Conservation (phyloP, 1,140 invertebrate genomes). For the Megathymus violae region DNA sequence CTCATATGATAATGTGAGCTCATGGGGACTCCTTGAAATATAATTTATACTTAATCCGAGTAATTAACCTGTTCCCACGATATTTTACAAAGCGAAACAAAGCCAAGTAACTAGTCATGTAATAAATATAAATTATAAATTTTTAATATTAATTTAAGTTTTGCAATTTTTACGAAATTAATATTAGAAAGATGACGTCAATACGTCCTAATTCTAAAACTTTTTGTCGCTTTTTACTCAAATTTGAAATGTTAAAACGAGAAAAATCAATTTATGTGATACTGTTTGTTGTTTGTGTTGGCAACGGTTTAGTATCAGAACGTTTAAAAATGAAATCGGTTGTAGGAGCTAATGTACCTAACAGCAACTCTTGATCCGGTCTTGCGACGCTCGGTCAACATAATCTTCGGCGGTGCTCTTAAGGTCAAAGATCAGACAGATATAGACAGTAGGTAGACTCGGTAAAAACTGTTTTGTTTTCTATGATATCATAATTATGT, state of each 20-base stretch:
- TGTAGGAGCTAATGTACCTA: constrained; percentile 52
- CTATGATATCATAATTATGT: too few relatives aligned
- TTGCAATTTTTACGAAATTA: too few relatives aligned
- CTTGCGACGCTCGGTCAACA: constrained; percentile 57
- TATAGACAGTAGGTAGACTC: too few relatives aligned
- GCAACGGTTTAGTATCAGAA: constrained; percentile 18
- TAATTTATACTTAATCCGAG: too few relatives aligned
- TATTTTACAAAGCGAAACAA: too few relatives aligned
- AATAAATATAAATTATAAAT: too few relatives aligned
- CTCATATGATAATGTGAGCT: too few relatives aligned
- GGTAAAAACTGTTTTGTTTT: too few relatives aligned
- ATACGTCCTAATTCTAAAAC: background rate
- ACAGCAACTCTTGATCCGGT: constrained; percentile 54
- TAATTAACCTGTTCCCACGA: too few relatives aligned
- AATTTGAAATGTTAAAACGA: constrained; percentile 3
- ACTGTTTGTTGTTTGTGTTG: constrained; percentile 20
- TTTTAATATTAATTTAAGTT: too few relatives aligned
- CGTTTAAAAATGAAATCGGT: constrained; percentile 22
- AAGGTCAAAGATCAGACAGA: constrained; percentile 48
- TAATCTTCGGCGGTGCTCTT: constrained; percentile 59
- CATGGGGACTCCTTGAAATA: too few relatives aligned
- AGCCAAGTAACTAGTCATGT: too few relatives aligned
- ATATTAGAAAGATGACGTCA: background rate
- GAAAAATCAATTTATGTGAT: constrained; percentile 28
- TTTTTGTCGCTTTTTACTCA: constrained; percentile 6